Conservation (phyloP, 2,797 vertebrate genomes). For the Pterois miles region DNA sequence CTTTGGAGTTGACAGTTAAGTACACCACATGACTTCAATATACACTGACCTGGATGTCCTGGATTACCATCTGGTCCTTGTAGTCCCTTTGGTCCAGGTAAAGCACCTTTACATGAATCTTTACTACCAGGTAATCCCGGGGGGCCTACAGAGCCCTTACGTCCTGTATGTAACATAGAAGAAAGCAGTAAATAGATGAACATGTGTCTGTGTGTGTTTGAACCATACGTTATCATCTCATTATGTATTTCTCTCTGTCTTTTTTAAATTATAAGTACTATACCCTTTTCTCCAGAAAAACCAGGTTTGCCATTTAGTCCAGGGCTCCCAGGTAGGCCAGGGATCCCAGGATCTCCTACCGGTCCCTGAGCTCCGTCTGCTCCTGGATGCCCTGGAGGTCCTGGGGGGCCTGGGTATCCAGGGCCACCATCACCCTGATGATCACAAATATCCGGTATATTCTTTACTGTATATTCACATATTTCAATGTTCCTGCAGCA, state of each 20-base stretch:
- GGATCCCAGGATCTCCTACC: slow-evolving; percentile 64
- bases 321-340: slow-evolving; percentile 53
- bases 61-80: slow-evolving; percentile 62
- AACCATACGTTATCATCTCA: not conserved
- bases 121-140: slow-evolving; percentile 52
- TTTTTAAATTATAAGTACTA: not conserved
- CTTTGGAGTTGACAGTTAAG: slow-evolving; percentile 7
- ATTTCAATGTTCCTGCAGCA: not conserved
- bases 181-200: slow-evolving; percentile 1
- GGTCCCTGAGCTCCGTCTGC: slow-evolving; percentile 56
- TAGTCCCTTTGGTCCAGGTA: slow-evolving; percentile 46
- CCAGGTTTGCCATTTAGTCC: slow-evolving; percentile 63
- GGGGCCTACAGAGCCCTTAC: slow-evolving; percentile 57
- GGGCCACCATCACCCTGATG: slow-evolving; percentile 66
- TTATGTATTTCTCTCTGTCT: not conserved
- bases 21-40: slow-evolving; percentile 13
- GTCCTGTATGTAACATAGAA: slow-evolving; percentile 50
- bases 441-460: not conserved
- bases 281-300: slow-evolving; percentile 68
- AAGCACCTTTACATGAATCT: slow-evolving; percentile 24
- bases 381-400: slow-evolving; percentile 62
- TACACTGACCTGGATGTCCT: slow-evolving; percentile 70
- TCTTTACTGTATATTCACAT: not conserved
- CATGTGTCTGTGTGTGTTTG: not conserved
- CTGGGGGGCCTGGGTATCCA: slow-evolving; percentile 55